Evolutionary conservation across 2,888 invertebrate genomes (phyloP).

Genomic region (Pristionchus exspectatus): DNA sequence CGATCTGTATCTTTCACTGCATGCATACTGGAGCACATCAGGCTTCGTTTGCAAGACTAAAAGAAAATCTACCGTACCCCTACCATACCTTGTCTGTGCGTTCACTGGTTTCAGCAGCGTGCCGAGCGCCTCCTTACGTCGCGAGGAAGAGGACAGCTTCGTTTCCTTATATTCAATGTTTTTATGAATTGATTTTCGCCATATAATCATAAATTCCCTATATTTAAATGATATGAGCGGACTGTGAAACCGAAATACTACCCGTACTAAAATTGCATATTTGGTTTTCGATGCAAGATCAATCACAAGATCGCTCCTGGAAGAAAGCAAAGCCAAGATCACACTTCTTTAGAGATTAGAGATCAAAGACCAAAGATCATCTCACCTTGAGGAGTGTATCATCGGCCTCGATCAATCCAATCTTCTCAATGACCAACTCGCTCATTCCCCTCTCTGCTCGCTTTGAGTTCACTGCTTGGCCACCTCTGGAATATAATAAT

Average conservation of each 20-base stretch:
- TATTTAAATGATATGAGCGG: too few species aligned
- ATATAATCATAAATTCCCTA: too few species aligned
- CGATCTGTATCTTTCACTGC: too few species aligned
- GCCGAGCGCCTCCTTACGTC: constrained; percentile 40
- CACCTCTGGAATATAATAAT: constrained; percentile 18
- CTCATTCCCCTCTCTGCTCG: constrained; percentile 81
- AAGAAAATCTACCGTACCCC: background rate
- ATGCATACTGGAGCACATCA: too few species aligned
- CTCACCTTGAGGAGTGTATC: constrained; percentile 80
- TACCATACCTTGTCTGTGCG: constrained; percentile 2
- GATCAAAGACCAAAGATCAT: background rate
- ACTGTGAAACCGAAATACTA: too few species aligned
- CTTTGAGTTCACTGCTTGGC: constrained; percentile 36
- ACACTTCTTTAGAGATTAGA: too few species aligned
- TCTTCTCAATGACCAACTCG: constrained; percentile 85
- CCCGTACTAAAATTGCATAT: too few species aligned
- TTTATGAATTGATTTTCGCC: background rate
- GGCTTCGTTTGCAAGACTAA: too few species aligned
- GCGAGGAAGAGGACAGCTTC: constrained; percentile 51
- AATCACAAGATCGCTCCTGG: too few species aligned
- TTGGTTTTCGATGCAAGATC: too few species aligned
- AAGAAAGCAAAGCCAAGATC: too few species aligned
- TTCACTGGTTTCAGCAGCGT: constrained; percentile 46
- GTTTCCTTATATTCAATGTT: constrained; percentile 18
- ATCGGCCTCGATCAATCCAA: constrained; percentile 85